Evolutionary conservation across 2,888 invertebrate genomes (phyloP).

Genomic region (Cetonia aurata): DNA sequence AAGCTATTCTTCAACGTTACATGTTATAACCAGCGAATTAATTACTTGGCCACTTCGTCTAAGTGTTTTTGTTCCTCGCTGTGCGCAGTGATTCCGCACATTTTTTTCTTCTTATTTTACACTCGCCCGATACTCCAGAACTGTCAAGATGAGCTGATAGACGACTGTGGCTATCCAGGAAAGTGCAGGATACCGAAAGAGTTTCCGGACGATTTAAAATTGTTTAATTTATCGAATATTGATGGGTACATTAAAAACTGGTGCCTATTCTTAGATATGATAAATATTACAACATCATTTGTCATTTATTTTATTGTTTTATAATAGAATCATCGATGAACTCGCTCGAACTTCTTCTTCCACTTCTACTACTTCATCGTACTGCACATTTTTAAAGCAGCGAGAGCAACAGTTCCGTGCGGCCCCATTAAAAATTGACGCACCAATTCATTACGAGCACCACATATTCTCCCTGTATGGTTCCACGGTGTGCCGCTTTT

Average conservation of each 20-base stretch:
- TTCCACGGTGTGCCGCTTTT: neutral
- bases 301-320: neutral
- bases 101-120: constrained; percentile 17
- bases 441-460: too few relatives aligned
- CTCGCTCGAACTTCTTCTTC: too few relatives aligned
- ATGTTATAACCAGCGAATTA: neutral
- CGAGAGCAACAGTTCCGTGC: too few relatives aligned
- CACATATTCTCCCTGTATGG: too few relatives aligned
- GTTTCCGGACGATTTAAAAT: neutral
- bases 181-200: neutral
- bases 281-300: neutral
- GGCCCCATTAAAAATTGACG: too few relatives aligned
- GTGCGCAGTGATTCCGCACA: neutral
- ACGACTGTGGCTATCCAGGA: constrained; percentile 1
- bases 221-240: neutral
- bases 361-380: too few relatives aligned
- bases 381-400: too few relatives aligned
- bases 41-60: constrained; percentile 16
- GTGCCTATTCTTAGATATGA: neutral
- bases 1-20: too few relatives aligned
- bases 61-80: neutral
- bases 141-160: constrained; percentile 14
- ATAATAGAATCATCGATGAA: too few relatives aligned
- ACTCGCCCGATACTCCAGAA: constrained; percentile 13
- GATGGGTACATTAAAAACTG: neutral